These are phyloP conservation scores for Grus americana DNA, from an alignment of 2,113 vertebrate genomes.

Conservation along the genomic window DNA sequence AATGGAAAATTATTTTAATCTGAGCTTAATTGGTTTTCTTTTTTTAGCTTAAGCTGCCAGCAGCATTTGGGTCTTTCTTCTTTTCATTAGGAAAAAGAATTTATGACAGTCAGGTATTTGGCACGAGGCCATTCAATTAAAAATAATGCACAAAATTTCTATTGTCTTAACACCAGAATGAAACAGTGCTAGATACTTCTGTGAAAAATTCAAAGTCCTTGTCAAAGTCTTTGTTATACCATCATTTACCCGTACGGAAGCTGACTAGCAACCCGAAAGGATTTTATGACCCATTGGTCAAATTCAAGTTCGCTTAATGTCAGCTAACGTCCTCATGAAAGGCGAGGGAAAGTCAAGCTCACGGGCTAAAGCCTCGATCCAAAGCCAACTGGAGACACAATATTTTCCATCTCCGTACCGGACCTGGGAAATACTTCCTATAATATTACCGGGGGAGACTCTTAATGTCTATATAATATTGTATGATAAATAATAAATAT, in stretches of 20 bases:
- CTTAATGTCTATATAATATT: neutral
- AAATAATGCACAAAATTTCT: neutral
- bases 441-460: neutral
- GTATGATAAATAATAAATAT: no score
- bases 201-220: neutral
- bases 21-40: neutral
- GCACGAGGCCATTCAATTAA: neutral
- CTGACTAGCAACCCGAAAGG: neutral
- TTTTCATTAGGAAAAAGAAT: constrained; percentile 9
- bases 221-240: neutral
- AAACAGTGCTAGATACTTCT: neutral
- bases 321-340: neutral
- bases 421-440: neutral
- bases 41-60: neutral
- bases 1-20: constrained; percentile 18
- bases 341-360: neutral
- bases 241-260: neutral
- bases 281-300: neutral
- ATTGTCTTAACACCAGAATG: neutral
- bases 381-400: neutral
- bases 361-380: neutral
- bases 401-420: neutral
- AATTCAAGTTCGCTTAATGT: neutral
- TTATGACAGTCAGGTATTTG: neutral
- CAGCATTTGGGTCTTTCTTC: neutral